Base-by-base conservation (phyloP, 2,797 vertebrate species). In the Amazona finschi region DNA sequence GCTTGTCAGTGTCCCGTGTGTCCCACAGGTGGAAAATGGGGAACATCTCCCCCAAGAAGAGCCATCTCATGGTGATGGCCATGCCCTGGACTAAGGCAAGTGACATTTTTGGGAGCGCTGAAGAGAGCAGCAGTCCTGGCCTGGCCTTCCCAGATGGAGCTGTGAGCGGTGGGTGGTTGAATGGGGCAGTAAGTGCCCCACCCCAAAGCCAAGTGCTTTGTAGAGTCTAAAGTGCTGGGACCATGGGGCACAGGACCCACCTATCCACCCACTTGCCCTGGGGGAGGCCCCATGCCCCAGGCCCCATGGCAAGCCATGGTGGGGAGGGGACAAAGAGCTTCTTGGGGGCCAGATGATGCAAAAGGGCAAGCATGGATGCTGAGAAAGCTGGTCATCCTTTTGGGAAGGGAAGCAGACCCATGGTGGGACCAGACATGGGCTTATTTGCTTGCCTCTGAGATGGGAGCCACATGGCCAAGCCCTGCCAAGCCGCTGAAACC, bases 401-500 rank as follows among this genome's bases (percentile, higher is more conserved):
- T 88, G 76, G 84, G 81, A 28, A 5, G 44, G 65, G 64, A 94
- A 94, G 50, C 49, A 10, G 66, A 30, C 5, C 65, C 72, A 17
- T 6, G 15, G 61, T n/a, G n/a, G 49, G 88, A 80, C 88, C 20
- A 4, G 70, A 46, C 3, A 9, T 2, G 14, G 84, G 87, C 95
- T 98, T 98, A 99, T 96, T 99, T 99, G 96, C 98, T 98, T 1
- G 98, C 93, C 96, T 99, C 99, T 0, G 99, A 98, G 93, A 99
- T 98, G 93, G 99, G 98, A 44, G 98, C 98, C 87, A 98, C 95
- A 3, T 98, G 98, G 81, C 98, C 98, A n/a, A 99, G 98, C 92
- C 97, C 95, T 0, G 97, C 66, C 61, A 98, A 94, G 83, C 97
- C 94, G 0, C 92, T 97, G 57, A 98, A 97, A 18, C 97, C 92